A percentile compares a stretch with the other conserved stretches of the same genome.
phyloP scores from a whole-genome alignment of 2,888 invertebrate genomes.

The Drosophila pseudotalamancana region DNA sequence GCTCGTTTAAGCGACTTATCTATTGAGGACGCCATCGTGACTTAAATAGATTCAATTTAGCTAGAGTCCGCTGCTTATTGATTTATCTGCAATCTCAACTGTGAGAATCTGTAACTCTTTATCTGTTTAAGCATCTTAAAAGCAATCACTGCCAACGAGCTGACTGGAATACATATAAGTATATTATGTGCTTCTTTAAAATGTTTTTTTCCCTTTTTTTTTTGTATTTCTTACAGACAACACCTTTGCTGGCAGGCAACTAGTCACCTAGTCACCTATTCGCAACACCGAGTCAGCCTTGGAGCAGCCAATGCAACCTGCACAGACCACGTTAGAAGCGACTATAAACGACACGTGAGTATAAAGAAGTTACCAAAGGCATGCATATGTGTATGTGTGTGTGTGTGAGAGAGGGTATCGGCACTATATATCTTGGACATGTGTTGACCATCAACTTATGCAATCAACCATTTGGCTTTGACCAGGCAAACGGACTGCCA shows the following conservation, averaged over 20 bases:
- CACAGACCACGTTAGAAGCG: constrained; percentile 69
- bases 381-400: constrained; percentile 2
- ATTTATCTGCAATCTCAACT: constrained; percentile 10
- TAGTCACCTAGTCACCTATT: constrained; percentile 24
- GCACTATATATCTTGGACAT: constrained; percentile 71
- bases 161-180: constrained; percentile 19
- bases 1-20: neutral
- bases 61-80: constrained; percentile 8
- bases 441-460: constrained; percentile 80
- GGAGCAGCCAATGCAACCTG: constrained; percentile 71
- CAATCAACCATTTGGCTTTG: constrained; percentile 79
- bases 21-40: neutral
- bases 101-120: constrained; percentile 14
- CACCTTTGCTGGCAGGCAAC: constrained; percentile 21
- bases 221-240: constrained; percentile 17
- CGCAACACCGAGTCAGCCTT: constrained; percentile 39
- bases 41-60: constrained; percentile 13
- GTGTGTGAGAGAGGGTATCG: constrained; percentile 33
- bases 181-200: neutral
- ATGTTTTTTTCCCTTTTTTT: neutral
- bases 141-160: constrained; percentile 31
- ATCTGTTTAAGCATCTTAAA: constrained; percentile 28
- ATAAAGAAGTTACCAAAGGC: constrained; percentile 15
- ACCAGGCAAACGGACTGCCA: constrained; percentile 65
- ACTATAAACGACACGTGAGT: constrained; percentile 70